phyloP scores from a whole-genome alignment of 2,797 vertebrate genomes.

The Onychomys leucogaster region DNA sequence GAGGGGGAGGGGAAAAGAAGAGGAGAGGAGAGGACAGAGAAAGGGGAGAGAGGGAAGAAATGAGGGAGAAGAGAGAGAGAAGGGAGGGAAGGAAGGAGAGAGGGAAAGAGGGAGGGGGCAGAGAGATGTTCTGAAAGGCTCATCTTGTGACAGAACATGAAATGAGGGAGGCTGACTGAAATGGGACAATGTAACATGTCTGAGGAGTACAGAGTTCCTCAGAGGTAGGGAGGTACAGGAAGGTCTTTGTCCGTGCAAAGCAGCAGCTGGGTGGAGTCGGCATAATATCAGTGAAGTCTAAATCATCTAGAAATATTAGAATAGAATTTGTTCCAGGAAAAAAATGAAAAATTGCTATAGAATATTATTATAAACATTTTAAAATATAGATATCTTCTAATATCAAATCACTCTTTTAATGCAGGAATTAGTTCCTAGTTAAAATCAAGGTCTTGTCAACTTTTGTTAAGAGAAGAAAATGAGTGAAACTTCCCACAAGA shows the following conservation, averaged over 20 bases:
- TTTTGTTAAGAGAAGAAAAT: constrained; percentile 67
- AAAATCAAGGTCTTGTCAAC: constrained; percentile 50
- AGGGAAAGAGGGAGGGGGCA: not conserved
- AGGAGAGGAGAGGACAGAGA: not conserved
- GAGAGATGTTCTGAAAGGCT: not conserved
- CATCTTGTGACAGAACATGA: not conserved
- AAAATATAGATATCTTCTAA: constrained; percentile 65
- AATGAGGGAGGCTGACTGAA: not conserved
- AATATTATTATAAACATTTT: constrained; percentile 64
- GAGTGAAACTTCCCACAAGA: constrained; percentile 58
- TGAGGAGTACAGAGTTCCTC: not conserved
- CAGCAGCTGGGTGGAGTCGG: constrained; percentile 43
- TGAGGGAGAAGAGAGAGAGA: not conserved
- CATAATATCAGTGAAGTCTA: constrained; percentile 48
- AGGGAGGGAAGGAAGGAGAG: too few species aligned
- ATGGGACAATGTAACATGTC: not conserved
- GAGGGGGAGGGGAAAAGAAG: not conserved
- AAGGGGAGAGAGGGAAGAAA: not conserved
- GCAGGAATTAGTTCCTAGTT: constrained; percentile 49
- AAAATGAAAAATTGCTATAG: constrained; percentile 55
- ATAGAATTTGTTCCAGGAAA: constrained; percentile 31
- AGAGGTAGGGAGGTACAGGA: not conserved
- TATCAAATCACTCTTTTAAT: constrained; percentile 48
- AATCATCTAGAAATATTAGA: constrained; percentile 52
- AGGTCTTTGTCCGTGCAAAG: not conserved